Evolutionary conservation across 2,888 invertebrate species (phyloP), one percentile per base, ranked within the genome.

Genomic region (Odontocerum albicorne): DNA sequence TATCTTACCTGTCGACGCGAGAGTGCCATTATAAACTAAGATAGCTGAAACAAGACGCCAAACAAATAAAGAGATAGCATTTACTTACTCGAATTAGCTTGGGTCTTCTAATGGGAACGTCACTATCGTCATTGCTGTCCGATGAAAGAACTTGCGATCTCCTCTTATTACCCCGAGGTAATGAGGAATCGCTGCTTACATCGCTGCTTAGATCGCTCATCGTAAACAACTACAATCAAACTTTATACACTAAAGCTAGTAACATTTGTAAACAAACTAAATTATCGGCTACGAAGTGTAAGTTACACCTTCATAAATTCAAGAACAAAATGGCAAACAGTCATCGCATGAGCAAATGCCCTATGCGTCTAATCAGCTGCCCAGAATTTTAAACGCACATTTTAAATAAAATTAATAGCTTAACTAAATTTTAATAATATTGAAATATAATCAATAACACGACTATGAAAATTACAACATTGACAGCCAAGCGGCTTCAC

Each of bases 401-500:
- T 33, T 13, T 45, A 19, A 32, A 45, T 12, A 13, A 33, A 45
- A 12, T n/a, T n/a, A n/a, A n/a, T n/a, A n/a, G n/a, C n/a, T n/a
- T n/a, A n/a, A 45, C 17, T 33, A 7, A 33, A 32, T 13, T 17
- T 19, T 32, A 45, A 33, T 17, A 7, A 45, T 32, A 45, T 17
- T 65, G 63, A 64, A 62, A 57, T 59, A 57, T 63, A 62, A 60
- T 62, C 64, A 66, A 65, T 72, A 71, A 72, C 72, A 64, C 67
- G 69, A 66, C 65, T 64, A 64, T 65, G 59, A 62, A 65, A 62
- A 63, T 63, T 61, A 65, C 66, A 63, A 62, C 60, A 66, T 63
- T 77, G 77, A 77, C 77, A 77, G 76, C 72, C 54, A 76, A 76
- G 75, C 77, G 74, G 76, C 74, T 75, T 71, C 73, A 69, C 67